Evolutionary conservation across 2,888 invertebrate genomes (phyloP), one percentile per base, ranked within the genome.

Genomic region (Drosophila prolongata): DNA sequence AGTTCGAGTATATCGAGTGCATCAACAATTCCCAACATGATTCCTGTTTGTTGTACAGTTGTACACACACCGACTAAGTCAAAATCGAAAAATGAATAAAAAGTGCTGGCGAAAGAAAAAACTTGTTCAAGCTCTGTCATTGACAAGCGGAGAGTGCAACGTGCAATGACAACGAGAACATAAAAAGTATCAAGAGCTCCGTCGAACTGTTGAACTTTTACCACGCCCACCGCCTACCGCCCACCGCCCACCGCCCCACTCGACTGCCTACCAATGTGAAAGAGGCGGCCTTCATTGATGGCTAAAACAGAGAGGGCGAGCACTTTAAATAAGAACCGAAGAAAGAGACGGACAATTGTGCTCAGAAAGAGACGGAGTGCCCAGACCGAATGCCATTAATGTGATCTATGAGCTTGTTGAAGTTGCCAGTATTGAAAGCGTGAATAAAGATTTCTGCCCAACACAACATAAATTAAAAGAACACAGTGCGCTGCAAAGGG

Each of bases 121-220:
- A 69, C 69, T 69, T 69, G 69, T 69, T 61, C 69, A 69, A 69
- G 71, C 71, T 47, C 47, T 47, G 72, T 53, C 61, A 49, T 60
- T 69, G 68, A 69, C 47, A 59, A 70, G 47, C 61, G 38, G 53
- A 52, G 71, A 69, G 60, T 71, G 71, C 69, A 71, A 71, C 53
- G 55, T 52, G 71, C 52, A 64, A 35, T 57, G 64, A 60, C 66
- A 56, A 62, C 67, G 44, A 47, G 56, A 50, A 57, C 62, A 64
- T 49, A 55, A 52, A 68, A 69, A 57, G 69, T 57, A 67, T 73
- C 79, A 72, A 85, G 85, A 76, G 69, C 53, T 73, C 54, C 61
- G 43, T 71, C 56, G 54, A 81, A 81, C 61, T 69, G 82, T 76
- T 79, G 74, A 79, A 76, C 82, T 79, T 64, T 49, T 37, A 42